A percentile compares a stretch with the other conserved stretches of the same genome.
These are phyloP conservation scores for Salvelinus namaycush DNA, from an alignment of 2,113 vertebrate genomes.

Conservation along the genomic window DNA sequence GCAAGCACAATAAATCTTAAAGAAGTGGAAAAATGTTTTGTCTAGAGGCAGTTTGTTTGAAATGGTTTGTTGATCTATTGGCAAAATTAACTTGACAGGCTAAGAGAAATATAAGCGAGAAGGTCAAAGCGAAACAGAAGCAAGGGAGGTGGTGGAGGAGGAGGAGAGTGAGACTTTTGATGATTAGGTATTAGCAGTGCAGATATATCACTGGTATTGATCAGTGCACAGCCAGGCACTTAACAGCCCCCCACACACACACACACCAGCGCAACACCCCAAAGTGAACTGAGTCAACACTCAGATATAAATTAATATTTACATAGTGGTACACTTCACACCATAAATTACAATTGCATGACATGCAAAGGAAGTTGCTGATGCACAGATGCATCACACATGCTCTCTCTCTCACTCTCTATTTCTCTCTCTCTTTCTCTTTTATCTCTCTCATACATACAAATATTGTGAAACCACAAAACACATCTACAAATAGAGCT, in stretches of 20 bases:
- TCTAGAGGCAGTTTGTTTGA: background rate
- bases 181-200: slow-evolving; percentile 7
- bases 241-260: background rate
- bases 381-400: background rate
- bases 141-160: background rate
- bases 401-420: background rate
- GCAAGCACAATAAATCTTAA: background rate
- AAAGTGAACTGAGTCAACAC: slow-evolving; percentile 13
- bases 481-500: background rate
- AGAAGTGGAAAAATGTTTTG: background rate
- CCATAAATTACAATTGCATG: slow-evolving; percentile 7
- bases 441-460: background rate
- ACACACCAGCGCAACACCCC: background rate
- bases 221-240: slow-evolving; percentile 12
- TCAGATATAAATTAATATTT: slow-evolving; percentile 11
- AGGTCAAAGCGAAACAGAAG: too few relatives aligned
- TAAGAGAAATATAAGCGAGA: background rate
- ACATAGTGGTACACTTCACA: background rate
- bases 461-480: background rate
- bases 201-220: slow-evolving; percentile 12
- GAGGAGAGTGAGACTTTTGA: background rate
- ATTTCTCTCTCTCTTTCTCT: too few relatives aligned
- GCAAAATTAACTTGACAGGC: background rate
- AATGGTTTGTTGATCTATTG: background rate
- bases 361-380: slow-evolving; percentile 5